Evolutionary conservation across 2,888 invertebrate species (phyloP).

Genomic region (Schizaphis graminum): DNA sequence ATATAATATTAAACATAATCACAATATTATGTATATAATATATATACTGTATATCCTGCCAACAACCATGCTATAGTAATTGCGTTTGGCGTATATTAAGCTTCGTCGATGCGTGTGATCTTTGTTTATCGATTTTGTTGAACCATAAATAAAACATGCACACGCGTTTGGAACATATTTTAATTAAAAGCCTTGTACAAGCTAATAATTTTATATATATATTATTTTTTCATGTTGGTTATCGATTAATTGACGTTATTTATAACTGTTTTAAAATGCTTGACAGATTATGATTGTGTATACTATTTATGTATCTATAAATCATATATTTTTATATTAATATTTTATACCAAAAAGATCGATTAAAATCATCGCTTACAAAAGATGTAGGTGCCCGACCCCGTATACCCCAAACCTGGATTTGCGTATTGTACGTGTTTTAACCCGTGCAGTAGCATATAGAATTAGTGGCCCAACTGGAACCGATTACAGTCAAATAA

Average conservation of each 20-base stretch:
- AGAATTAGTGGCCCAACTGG: background rate
- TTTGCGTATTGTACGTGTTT: background rate
- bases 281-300: background rate
- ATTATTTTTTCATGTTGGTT: background rate
- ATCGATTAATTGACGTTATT: background rate
- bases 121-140: constrained; percentile 7
- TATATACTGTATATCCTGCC: background rate
- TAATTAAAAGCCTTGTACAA: constrained; percentile 17
- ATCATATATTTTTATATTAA: background rate
- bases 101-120: background rate
- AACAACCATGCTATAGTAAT: background rate
- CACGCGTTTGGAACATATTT: background rate
- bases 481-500: background rate
- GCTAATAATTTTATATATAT: constrained; percentile 9
- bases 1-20: background rate
- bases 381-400: background rate
- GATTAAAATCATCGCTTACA: background rate
- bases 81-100: background rate
- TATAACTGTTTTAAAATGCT: constrained; percentile 17
- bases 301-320: background rate
- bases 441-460: background rate
- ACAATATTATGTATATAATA: background rate
- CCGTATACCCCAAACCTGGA: too few species aligned
- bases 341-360: background rate
- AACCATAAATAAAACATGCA: constrained; percentile 15